Evolutionary conservation across 2,113 vertebrate genomes (phyloP).

Genomic region (Astur gentilis): DNA sequence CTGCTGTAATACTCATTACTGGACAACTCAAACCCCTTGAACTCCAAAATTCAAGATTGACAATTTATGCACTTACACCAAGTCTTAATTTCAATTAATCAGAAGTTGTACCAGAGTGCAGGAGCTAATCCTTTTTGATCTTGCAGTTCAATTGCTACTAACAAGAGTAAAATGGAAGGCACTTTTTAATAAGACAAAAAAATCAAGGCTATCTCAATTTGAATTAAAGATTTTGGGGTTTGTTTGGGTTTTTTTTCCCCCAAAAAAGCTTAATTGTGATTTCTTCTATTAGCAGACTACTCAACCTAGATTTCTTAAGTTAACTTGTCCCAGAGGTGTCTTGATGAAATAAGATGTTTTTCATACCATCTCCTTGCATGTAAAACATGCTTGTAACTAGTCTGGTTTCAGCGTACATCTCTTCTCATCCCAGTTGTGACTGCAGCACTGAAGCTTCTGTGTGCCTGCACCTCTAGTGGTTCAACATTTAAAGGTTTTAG

Average conservation of each 20-base stretch:
- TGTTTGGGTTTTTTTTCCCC: fast-evolving
- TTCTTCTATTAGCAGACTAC: not conserved
- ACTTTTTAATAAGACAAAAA: not conserved
- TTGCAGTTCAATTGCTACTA: not conserved
- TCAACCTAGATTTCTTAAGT: not conserved
- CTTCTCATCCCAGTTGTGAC: not conserved
- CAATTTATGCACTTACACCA: not conserved
- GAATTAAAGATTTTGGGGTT: not conserved
- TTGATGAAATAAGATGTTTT: not conserved
- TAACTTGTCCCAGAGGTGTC: not conserved
- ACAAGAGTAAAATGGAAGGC: not conserved
- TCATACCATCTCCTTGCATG: not conserved
- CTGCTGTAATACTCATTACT: not conserved
- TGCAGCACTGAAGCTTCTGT: not conserved
- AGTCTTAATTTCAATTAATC: not conserved
- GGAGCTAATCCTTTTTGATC: not conserved
- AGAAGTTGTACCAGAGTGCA: not conserved
- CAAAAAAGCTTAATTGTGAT: not conserved
- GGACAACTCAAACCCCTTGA: not conserved
- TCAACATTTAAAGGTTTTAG: not conserved
- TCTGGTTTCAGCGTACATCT: not conserved
- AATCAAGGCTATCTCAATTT: not conserved
- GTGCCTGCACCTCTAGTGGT: not conserved
- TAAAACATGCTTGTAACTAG: not conserved
- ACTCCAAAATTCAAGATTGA: not conserved